Percentiles rank a stretch among this genome's conserved stretches.
Conservation (phyloP, 1,140 invertebrate species). For the Caenorhabditis inopinata region DNA sequence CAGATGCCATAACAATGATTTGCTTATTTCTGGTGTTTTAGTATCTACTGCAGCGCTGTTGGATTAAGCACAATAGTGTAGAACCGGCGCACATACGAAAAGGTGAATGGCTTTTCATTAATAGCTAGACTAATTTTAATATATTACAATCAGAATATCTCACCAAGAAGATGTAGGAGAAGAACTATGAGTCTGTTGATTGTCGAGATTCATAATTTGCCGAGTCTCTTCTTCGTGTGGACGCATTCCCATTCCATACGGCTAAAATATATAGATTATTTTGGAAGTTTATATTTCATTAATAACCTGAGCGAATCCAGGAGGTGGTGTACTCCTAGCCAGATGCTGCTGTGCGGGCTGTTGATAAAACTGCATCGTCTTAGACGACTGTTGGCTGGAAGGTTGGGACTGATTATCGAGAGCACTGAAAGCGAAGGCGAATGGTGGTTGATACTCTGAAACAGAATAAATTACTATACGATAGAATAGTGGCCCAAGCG, state of each 20-base stretch:
- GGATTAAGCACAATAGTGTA: too few relatives aligned
- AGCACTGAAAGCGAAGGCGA: neutral
- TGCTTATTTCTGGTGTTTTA: neutral
- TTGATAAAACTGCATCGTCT: slow-evolving; percentile 17
- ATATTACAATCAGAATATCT: too few relatives aligned
- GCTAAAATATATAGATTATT: neutral
- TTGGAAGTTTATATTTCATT: neutral
- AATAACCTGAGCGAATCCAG: neutral
- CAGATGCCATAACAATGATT: slow-evolving; percentile 20
- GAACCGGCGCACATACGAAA: too few relatives aligned
- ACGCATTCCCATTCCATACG: slow-evolving; percentile 1
- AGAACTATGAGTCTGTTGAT: slow-evolving; percentile 3
- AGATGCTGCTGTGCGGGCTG: neutral
- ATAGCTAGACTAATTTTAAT: too few relatives aligned
- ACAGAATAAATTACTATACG: too few relatives aligned
- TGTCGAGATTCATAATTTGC: slow-evolving; percentile 10
- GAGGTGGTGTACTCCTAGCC: neutral
- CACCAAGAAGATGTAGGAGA: neutral
- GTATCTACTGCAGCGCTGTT: neutral
- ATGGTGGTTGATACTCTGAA: slow-evolving; percentile 15
- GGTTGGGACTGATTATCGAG: neutral
- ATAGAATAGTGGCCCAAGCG: too few relatives aligned
- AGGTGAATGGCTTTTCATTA: too few relatives aligned
- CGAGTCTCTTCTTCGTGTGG: slow-evolving; percentile 25
- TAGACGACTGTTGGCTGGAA: neutral